Evolutionary conservation across 2,888 invertebrate species (phyloP), one percentile per base, ranked within the genome.

Genomic region (Noctua comes): DNA sequence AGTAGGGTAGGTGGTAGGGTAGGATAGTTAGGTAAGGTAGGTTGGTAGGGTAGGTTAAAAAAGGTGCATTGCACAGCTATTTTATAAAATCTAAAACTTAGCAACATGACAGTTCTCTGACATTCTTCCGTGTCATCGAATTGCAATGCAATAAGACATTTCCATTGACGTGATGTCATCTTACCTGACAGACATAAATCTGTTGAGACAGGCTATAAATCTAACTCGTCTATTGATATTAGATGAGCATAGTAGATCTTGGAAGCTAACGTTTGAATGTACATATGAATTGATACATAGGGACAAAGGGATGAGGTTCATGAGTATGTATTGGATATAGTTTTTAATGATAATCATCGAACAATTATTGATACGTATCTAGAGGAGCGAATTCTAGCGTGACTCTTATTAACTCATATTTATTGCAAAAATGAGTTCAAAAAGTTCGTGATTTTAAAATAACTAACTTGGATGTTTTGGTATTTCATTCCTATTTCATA

Each of bases 171-270:
- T 62, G 24, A 79, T 62, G 51, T 80, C 84, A 83, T 43, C 51
- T 59, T 68, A 36, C 31, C 48, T 40, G 65, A 62, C 76, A 43
- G 54, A n/a, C 72, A 69, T 80, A 84, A 76, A 83, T 83, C 80
- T 72, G 21, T 27, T 21, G 40, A 24, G 65, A 62, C 72, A 69
- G 71, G 72, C 54, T 16, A 84, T 83, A 84, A 83, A 83, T 83
- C 76, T 76, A 54, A n/a, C 5, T 7, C n/a, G 51, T 59, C 75
- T 78, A 73, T 75, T 76, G 76, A 85, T 31, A 83, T 78, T 54
- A 62, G 69, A 65, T 73, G 69, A 54, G 59, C 51, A 66, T 51
- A 57, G 16, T 57, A 76, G 46, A 68, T 64, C 68, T 59, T 69
- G 57, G 48, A 57, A 78, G 43, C 51, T 43, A 65, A 72, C 27